Evolutionary conservation across 1,140 invertebrate genomes (phyloP), one percentile per base, ranked within the genome.

Genomic region (Drosophila triauraria): DNA sequence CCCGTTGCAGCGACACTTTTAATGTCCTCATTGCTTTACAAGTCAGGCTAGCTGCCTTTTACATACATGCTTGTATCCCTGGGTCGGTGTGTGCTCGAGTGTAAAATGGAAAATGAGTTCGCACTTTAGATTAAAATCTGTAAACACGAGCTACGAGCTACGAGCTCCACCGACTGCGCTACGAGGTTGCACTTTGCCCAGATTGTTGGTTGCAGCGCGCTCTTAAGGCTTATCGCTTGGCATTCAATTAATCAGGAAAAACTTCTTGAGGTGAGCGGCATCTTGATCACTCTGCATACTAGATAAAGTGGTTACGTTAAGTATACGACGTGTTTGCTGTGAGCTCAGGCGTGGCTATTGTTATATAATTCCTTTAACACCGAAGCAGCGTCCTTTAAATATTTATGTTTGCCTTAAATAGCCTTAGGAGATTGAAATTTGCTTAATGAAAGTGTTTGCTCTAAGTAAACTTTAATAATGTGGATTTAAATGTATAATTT

Each of bases 61-160:
- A 62, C 46, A 61, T n/a, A 62, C 46, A 61, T 63, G 58, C 46
- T 15, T 30, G 27, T 10, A 32, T 32, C 32, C 13, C 38, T 4
- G 53, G 4, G 13, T 23, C 51, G 40, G 17, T 35, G 35, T 56
- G 53, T 56, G 48, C 75, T 78, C 44, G 56, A 81, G 84, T 84
- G 85, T 87, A 65, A 90, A 85, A 78, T 87, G 64, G 74, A 87
- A 84, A 84, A 88, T 80, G 80, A 69, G 78, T 82, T 86, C 69
- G 72, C 81, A 84, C 82, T 84, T 84, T 69, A 78, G 81, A 80
- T 84, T 84, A 80, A 84, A 80, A 84, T 85, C 82, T 58, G 72
- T 59, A 84, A 84, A 84, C 81, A 84, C 70, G 75, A 46, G 71
- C 23, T 48, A 13, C 12, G 27, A 27, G 27, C 27, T 30, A 30